Percentiles rank a stretch among this genome's conserved stretches.
Evolutionary conservation across 92 coral and sea anemone species (phyloP).

Genomic region (Nematostella vectensis): DNA sequence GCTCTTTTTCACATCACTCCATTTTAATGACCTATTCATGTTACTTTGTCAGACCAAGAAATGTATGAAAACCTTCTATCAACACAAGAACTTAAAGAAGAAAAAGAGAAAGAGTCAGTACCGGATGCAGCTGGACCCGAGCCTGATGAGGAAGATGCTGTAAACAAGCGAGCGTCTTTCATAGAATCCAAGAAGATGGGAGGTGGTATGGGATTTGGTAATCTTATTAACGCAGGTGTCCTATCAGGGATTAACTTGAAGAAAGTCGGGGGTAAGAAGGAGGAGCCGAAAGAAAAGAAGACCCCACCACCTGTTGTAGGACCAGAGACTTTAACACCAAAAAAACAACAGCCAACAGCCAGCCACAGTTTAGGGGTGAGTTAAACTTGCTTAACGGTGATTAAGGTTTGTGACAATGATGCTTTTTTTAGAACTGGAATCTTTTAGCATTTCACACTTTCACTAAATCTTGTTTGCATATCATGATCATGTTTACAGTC

Average conservation of each 20-base stretch:
- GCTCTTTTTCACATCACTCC: too few relatives aligned
- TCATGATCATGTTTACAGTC: too few relatives aligned
- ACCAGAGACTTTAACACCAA: constrained; percentile 3
- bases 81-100: background rate
- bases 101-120: constrained; percentile 5
- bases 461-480: too few relatives aligned
- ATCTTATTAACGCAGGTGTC: constrained; percentile 44
- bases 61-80: background rate
- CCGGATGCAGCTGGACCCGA: background rate
- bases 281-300: constrained; percentile 26
- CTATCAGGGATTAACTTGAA: constrained; percentile 63
- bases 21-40: too few relatives aligned
- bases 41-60: constrained; percentile 1
- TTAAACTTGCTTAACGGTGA: too few relatives aligned
- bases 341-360: constrained; percentile 12
- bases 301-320: constrained; percentile 10
- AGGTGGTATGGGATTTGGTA: constrained; percentile 87
- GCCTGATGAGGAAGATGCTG: constrained; percentile 14
- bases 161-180: constrained; percentile 37
- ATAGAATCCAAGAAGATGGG: constrained; percentile 41
- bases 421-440: too few relatives aligned
- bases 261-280: constrained; percentile 42
- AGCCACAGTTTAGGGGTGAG: too few relatives aligned
- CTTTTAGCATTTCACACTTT: too few relatives aligned
- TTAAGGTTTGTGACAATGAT: too few relatives aligned